Conservation (phyloP, 2,797 vertebrate genomes). For the Alosa sapidissima region DNA sequence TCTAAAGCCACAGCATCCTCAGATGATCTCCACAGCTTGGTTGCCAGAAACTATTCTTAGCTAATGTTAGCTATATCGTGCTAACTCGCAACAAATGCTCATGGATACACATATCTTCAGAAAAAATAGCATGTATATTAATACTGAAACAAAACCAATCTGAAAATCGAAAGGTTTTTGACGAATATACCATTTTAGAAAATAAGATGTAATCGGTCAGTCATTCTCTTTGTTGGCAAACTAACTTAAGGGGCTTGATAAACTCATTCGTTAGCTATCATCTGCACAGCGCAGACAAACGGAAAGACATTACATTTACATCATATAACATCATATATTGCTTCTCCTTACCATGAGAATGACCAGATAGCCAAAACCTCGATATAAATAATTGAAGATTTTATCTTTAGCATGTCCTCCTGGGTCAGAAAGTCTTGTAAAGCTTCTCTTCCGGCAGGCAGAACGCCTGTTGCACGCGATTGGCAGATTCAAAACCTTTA, state of each 20-base stretch:
- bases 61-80: background rate
- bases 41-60: slow-evolving; percentile 15
- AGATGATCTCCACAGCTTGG: slow-evolving; percentile 11
- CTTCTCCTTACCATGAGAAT: slow-evolving; percentile 38
- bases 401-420: slow-evolving; percentile 28
- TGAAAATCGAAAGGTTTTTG: background rate
- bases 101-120: background rate
- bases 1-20: slow-evolving; percentile 21
- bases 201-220: background rate
- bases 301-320: background rate
- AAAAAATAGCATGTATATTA: background rate
- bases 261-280: background rate
- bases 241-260: background rate
- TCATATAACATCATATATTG: background rate
- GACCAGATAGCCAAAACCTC: slow-evolving; percentile 28
- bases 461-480: slow-evolving; percentile 64
- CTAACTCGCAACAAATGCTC: background rate
- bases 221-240: slow-evolving; percentile 11
- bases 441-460: slow-evolving; percentile 57
- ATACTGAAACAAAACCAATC: background rate
- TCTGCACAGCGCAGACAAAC: background rate
- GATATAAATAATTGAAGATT: slow-evolving; percentile 26
- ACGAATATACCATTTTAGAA: background rate
- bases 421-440: slow-evolving; percentile 31
- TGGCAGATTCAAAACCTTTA: slow-evolving; percentile 74